Evolutionary conservation across 2,888 invertebrate genomes (phyloP), one percentile per base, ranked within the genome.

Genomic region (Trichopria drosophilae): DNA sequence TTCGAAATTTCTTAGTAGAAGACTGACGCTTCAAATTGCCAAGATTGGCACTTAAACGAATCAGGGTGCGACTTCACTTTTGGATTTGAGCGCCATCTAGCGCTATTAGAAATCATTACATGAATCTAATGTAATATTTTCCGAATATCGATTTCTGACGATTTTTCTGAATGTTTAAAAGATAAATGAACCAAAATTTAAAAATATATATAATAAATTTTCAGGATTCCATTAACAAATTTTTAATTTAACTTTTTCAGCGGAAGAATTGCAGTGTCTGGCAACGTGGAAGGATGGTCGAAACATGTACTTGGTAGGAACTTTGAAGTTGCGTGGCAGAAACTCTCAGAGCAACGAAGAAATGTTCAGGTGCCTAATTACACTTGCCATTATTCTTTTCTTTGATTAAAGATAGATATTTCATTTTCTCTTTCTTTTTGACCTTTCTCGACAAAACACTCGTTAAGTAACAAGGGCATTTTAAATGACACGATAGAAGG

Each of bases 261-360:
- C 87, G 40, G 90, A 91, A 68, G 89, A 90, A 76, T 73, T 91
- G 45, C 84, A 88, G 36, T 91, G 91, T 72, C 76, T 91, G 48
- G 91, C 90, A 3, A 83, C 84, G 13, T 92, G 91, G 91, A 89
- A 87, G 73, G 90, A 91, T 61, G 90, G 90, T 0, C 86, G 88
- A 26, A 87, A 86, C 39, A 80, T 86, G 45, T 91, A 89, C 73
- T 79, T 91, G 36, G 85, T 90, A 40, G 90, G 90, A 0, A 82
- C 84, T 61, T 80, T 90, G 59, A 57, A 58, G 42, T 79, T 80
- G 19, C 80, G 80, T 64, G 74, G 83, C 23, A 72, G 83, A 45
- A 80, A 79, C 61, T 68, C 78, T 20, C 73, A 81, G 15, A 77
- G 83, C 12, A 86, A 87, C 62, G 90, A 89, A 66, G 88, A 89